Conservation (phyloP, 2,797 vertebrate species). For the Leuciscus waleckii region DNA sequence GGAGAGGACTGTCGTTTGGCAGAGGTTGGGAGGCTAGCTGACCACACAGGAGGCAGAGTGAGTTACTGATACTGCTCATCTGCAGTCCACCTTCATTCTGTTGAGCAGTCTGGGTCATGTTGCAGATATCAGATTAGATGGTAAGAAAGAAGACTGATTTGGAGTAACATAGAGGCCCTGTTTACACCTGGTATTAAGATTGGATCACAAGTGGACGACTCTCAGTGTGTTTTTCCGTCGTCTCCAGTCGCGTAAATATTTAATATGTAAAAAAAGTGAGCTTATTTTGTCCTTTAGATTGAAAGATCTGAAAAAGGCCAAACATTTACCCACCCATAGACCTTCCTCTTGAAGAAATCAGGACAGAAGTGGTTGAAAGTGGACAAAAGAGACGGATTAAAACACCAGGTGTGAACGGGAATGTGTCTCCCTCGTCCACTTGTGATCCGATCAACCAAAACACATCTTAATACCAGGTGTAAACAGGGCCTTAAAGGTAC, state of each 20-base stretch:
- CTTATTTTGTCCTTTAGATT: not conserved
- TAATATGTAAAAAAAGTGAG: not conserved
- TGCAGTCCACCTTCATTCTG: not conserved
- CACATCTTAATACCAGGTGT: not conserved
- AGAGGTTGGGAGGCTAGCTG: constrained; percentile 79
- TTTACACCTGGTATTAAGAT: not conserved
- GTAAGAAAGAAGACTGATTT: constrained; percentile 2
- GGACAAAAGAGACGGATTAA: not conserved
- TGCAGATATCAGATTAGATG: not conserved
- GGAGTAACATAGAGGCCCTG: not conserved
- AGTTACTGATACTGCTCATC: constrained; percentile 46
- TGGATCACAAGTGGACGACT: not conserved
- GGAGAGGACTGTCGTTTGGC: constrained; percentile 80
- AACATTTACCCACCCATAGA: not conserved
- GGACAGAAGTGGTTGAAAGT: not conserved
- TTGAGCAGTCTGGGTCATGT: not conserved
- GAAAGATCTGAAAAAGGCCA: not conserved
- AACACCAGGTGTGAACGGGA: too few relatives aligned
- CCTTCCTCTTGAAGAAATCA: not conserved
- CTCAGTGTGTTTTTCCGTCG: not conserved
- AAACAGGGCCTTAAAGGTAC: not conserved
- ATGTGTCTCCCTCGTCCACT: too few relatives aligned
- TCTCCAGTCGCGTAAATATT: not conserved
- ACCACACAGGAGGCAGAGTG: constrained; percentile 80
- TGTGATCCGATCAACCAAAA: not conserved